These are phyloP conservation scores for Triplophysa yarkandensis DNA, from an alignment of 2,797 vertebrate species.

Conservation along the genomic window DNA sequence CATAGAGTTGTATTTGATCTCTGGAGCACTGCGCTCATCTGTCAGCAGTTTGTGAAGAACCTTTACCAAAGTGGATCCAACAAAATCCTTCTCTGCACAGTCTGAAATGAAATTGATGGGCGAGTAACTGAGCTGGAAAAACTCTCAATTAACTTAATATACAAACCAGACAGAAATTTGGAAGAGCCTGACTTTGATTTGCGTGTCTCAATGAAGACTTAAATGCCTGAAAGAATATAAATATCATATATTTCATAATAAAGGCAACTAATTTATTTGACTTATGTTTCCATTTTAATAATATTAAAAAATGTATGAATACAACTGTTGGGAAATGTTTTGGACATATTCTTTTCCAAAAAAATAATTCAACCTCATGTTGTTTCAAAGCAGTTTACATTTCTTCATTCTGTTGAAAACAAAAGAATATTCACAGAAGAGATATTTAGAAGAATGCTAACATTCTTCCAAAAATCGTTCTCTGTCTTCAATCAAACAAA, in stretches of 20 bases:
- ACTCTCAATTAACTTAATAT: not conserved
- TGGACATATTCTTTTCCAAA: too few species aligned
- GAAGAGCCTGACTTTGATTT: not conserved
- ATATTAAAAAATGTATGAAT: too few species aligned
- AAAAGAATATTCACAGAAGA: too few species aligned
- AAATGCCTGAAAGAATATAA: not conserved
- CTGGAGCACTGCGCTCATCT: conserved; percentile 92
- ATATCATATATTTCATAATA: not conserved
- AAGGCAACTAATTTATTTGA: not conserved
- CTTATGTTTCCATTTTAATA: too few species aligned
- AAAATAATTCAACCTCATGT: too few species aligned
- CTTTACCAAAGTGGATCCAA: conserved; percentile 86
- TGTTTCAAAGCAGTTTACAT: too few species aligned
- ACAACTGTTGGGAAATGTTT: too few species aligned
- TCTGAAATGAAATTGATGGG: conserved; percentile 68
- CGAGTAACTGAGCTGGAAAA: not conserved
- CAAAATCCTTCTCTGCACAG: conserved; percentile 93
- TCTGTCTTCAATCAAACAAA: too few species aligned
- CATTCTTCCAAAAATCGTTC: too few species aligned
- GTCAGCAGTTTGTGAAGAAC: conserved; percentile 95
- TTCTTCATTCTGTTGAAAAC: too few species aligned
- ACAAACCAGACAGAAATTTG: not conserved
- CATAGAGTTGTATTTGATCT: conserved; percentile 99
- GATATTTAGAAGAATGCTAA: too few species aligned
- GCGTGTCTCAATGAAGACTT: not conserved